These are phyloP conservation scores for Proales similis DNA, from an alignment of 1,140 invertebrate genomes.

Conservation along the genomic window DNA sequence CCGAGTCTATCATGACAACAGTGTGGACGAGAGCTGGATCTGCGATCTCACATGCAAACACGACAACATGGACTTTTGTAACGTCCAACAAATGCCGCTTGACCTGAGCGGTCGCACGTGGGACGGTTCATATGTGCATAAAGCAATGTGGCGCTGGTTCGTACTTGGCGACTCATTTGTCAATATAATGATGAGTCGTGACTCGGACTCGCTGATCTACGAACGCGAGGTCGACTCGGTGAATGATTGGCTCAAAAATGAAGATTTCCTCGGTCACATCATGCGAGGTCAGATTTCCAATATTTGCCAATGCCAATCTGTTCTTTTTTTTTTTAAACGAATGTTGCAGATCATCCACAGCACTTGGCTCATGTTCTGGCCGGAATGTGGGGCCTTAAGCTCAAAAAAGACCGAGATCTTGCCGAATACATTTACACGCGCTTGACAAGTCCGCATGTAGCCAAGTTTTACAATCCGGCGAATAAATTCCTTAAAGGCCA, in stretches of 20 bases:
- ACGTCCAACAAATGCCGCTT: not conserved
- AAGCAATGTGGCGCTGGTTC: slow-evolving; percentile 13
- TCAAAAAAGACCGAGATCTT: not conserved
- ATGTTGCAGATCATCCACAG: slow-evolving; percentile 20
- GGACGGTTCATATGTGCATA: slow-evolving; percentile 30
- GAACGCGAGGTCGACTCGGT: slow-evolving; percentile 13
- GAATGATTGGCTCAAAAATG: not conserved
- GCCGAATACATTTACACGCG: not conserved
- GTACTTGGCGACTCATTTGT: slow-evolving; percentile 15
- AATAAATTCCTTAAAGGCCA: not conserved
- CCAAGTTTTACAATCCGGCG: not conserved
- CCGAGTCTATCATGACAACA: slow-evolving; percentile 23
- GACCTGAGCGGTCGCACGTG: too few relatives aligned
- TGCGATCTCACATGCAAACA: slow-evolving; percentile 15
- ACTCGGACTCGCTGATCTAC: slow-evolving; percentile 9
- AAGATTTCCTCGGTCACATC: slow-evolving; percentile 1
- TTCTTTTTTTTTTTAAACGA: not conserved
- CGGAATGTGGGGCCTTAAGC: slow-evolving; percentile 31
- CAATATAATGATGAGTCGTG: slow-evolving; percentile 9
- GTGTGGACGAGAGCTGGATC: slow-evolving; percentile 16
- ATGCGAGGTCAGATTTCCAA: slow-evolving; percentile 18
- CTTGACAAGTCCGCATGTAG: not conserved
- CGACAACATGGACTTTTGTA: slow-evolving; percentile 1
- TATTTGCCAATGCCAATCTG: too few relatives aligned
- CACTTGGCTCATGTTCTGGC: slow-evolving; percentile 14